Base-by-base conservation (phyloP, 2,113 vertebrate genomes). In the Ctenomys sociabilis region DNA sequence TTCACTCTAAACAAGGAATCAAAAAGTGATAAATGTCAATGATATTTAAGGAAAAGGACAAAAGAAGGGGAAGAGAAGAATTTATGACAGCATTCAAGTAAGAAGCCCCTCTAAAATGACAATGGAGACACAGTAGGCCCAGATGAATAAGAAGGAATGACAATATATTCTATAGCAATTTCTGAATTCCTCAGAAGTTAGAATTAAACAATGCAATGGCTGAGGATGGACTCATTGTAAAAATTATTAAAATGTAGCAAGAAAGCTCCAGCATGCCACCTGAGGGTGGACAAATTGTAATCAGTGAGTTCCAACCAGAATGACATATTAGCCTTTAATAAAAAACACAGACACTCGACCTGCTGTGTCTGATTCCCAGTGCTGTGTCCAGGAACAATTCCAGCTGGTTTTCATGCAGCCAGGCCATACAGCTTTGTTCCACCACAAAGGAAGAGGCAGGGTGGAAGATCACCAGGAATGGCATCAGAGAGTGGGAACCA, bases 401-500 rank as follows among this genome's bases (percentile, higher is more conserved):
- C 80, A 54, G 40, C 37, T 19, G 63, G 61, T n/a, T 59, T 2
- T 32, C 61, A 61, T 2, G 19, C 22, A 83, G 54, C 32, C 85
- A 78, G 81, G 66, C 82, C 26, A 0, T 3, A 28, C 22, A 45
- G 57, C 54, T 96, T 32, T 80, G 40, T 59, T 77, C 90, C n/a
- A 19, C 17, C 72, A 66, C 61, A 75, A n/a, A 32, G 85, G 93
- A 91, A 54, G 11, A n/a, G 21, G 64, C 21, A 90, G 72, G 57
- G 40, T 90, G 59, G 35, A 30, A 19, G 61, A 86, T 68, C 72
- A 83, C 61, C 24, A 96, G 97, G 96, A 96, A 97, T 97, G 96
- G 91, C 88, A 95, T 49, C 63, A 81, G 88, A 93, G 78, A 98
- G 78, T 96, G 94, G 97, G 97, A 97, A 98, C 97, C 63, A 95